Base-by-base conservation (phyloP, 2,888 invertebrate genomes). In the Gortyna flavago region DNA sequence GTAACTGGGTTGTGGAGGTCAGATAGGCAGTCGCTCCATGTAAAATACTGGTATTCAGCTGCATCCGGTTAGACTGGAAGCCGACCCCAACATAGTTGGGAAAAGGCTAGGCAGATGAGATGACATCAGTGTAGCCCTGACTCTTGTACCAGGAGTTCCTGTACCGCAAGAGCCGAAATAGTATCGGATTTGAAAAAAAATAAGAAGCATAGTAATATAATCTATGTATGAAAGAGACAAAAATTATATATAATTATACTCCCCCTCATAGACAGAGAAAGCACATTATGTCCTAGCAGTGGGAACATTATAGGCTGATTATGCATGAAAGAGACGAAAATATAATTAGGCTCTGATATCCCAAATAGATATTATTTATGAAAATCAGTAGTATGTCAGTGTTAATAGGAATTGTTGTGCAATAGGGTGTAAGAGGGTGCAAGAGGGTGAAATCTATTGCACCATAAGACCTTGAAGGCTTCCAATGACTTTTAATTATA, bases 401-500 rank as follows among this genome's bases (percentile, higher is more conserved):
- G n/a, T n/a, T n/a, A n/a, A n/a, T n/a, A n/a, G n/a, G n/a, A n/a
- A 81, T 29, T 67, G 7, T 81, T 18, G 75, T 61, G 79, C 75
- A 79, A 79, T 72, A 59, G 1, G 9, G 1, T 38, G 38, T 38
- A 18, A 75, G 48, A 65, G n/a, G 6, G 7, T 41, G 32, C 18
- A 21, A 77, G 16, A 48, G 8, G 6, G 7, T 61, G 25, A 18
- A 44, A 51, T 61, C 18, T 35, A 66, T 66, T 35, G 18, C 74
- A 32, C 9, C 8, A 51, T 59, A 41, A 51, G 1, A 51, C 38
- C 35, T 62, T 38, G 35, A 44, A 54, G 25, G 29, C 5, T 16
- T 65, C 5, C 3, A 35, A 44, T 32, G 44, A n/a, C 32, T n/a
- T 32, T 54, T 51, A n/a, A n/a, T n/a, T 16, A 51, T 16, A n/a